Evolutionary conservation across 2,797 vertebrate genomes (phyloP), one percentile per base, ranked within the genome.

Genomic region (Leptoclinus maculatus): DNA sequence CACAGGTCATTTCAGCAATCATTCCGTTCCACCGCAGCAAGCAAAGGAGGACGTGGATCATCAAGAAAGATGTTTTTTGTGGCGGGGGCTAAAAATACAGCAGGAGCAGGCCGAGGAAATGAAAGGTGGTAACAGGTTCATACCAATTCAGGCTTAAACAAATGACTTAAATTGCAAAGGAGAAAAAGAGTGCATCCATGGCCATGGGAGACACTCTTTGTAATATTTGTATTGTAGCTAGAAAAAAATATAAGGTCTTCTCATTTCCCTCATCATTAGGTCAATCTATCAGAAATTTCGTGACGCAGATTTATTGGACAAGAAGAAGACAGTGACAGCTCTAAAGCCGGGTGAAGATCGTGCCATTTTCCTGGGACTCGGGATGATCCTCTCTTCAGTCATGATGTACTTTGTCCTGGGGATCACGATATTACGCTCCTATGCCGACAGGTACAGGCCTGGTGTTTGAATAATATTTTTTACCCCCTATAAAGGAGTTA

Each of bases 321-420:
- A 98, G 94, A 97, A 96, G 94, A 97, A 97, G 94, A 97, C 96
- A 36, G 97, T 97, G 90, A 98, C 97, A 6, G 97, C 98, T 23
- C 91, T 97, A 56, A 97, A 97, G 93, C 96, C 98, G 0, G 98
- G 98, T 71, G 98, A 99, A 79, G 97, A 99, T 86, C 93, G 98
- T 5, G 98, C 97, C 70, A 97, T 98, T 65, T 93, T 98, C n/a
- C 94, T 99, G 1, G 97, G 97, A 75, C 94, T 99, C 70, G 91
- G 96, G 71, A 99, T 99, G 97, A 97, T 99, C 94, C 93, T 97
- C 80, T 97, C 96, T 53, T 97, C 98, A 16, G 92, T 97, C 90
- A 97, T 98, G 97, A 97, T 99, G 97, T 99, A 97, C 92, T 99
- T 98, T 75, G 96, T 99, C 72, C 95, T 99, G 90, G 96, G 97